These are phyloP conservation scores for Leptinotarsa undecemlineata DNA, from an alignment of 1,140 invertebrate species.

Conservation along the genomic window DNA sequence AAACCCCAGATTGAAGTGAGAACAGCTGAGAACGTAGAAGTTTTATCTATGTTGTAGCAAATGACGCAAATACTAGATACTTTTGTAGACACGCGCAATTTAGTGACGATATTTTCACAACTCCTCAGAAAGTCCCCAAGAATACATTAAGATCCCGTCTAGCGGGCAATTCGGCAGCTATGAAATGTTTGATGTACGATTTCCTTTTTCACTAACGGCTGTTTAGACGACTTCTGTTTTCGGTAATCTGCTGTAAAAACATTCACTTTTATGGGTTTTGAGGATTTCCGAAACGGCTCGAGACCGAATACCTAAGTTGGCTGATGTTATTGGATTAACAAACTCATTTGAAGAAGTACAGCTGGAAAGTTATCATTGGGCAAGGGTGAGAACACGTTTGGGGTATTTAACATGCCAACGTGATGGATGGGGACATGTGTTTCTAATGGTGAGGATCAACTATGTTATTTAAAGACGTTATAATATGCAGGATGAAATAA, in stretches of 20 bases:
- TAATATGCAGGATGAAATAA: neutral
- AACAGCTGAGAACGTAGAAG: neutral
- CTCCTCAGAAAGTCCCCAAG: conserved; percentile 20
- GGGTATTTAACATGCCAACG: neutral
- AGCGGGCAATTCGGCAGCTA: conserved; percentile 22
- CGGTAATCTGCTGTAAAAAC: conserved; percentile 34
- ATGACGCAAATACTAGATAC: conserved; percentile 29
- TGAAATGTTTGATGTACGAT: conserved; percentile 33
- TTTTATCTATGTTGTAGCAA: conserved; percentile 6
- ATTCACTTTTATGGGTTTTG: conserved; percentile 34
- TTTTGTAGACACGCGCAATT: conserved; percentile 29
- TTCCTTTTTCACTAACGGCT: conserved; percentile 31
- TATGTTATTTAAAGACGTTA: neutral
- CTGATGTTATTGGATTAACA: neutral
- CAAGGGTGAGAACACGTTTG: neutral
- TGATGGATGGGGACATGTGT: conserved; percentile 1
- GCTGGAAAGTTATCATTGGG: neutral
- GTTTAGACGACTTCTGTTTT: conserved; percentile 25
- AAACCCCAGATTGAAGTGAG: neutral
- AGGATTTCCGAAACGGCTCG: conserved; percentile 40
- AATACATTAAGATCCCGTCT: conserved; percentile 14
- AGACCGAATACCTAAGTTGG: conserved; percentile 3
- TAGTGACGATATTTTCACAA: conserved; percentile 31
- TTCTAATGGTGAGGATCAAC: neutral
- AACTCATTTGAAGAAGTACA: neutral